Evolutionary conservation across 2,888 invertebrate species (phyloP).

Genomic region (Ditula angustiorana): DNA sequence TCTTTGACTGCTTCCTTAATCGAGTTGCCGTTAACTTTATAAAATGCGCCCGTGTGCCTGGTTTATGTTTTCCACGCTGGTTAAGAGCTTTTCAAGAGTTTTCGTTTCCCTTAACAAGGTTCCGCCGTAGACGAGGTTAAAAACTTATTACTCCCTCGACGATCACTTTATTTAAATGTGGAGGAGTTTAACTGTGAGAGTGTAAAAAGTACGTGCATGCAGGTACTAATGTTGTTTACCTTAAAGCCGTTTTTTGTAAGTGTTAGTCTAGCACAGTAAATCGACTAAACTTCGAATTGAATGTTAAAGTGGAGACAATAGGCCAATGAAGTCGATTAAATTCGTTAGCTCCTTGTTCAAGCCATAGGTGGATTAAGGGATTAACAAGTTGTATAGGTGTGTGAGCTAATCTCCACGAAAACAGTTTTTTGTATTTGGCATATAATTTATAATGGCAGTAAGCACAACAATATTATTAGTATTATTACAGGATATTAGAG

Average conservation of each 20-base stretch:
- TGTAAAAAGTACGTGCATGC: neutral
- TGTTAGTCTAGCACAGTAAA: neutral
- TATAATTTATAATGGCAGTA: constrained; percentile 18
- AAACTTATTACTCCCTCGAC: constrained; percentile 43
- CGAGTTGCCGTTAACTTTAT: constrained; percentile 78
- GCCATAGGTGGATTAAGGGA: neutral
- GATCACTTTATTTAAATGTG: constrained; percentile 41
- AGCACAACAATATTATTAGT: constrained; percentile 39
- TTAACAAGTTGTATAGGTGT: neutral
- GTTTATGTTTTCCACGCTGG: constrained; percentile 75
- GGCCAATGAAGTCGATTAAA: neutral
- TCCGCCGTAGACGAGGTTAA: constrained; percentile 55
- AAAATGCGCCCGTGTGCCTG: constrained; percentile 76
- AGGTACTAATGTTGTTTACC: neutral
- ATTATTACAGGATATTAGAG: constrained; percentile 58
- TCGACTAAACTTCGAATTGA: neutral
- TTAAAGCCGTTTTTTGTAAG: neutral
- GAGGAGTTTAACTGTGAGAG: constrained; percentile 24
- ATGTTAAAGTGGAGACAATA: neutral
- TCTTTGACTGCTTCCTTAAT: constrained; percentile 73
- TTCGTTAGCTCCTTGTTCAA: neutral
- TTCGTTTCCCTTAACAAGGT: constrained; percentile 69
- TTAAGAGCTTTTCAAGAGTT: constrained; percentile 76
- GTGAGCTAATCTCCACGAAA: constrained; percentile 13
- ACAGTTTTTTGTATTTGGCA: constrained; percentile 1